A percentile compares a stretch with the other conserved stretches of the same genome.
These are phyloP conservation scores for Mayetiola destructor DNA, from an alignment of 2,888 invertebrate genomes.

Conservation along the genomic window DNA sequence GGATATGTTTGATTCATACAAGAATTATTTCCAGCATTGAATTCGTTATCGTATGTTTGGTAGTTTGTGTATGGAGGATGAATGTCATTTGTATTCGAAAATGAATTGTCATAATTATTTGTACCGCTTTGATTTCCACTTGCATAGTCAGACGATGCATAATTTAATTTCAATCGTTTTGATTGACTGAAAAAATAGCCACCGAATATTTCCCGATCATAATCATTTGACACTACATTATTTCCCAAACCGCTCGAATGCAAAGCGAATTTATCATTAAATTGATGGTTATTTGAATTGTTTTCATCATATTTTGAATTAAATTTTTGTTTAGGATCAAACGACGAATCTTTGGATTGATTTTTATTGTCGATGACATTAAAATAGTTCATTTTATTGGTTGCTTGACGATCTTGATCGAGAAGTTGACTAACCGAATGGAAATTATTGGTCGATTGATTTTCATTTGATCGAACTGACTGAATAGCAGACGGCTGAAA, in stretches of 20 bases:
- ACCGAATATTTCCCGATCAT: conserved; percentile 2
- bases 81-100: background rate
- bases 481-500: no score
- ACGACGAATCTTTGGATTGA: background rate
- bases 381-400: background rate
- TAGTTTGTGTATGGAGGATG: background rate
- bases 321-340: background rate
- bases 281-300: background rate
- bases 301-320: background rate
- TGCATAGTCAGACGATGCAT: background rate
- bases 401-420: background rate
- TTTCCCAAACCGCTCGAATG: background rate
- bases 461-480: background rate
- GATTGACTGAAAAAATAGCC: conserved; percentile 1
- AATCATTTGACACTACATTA: background rate
- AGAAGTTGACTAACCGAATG: conserved; percentile 8
- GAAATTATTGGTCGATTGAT: background rate
- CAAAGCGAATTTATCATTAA: background rate
- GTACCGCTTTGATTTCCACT: background rate
- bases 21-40: background rate
- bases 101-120: background rate
- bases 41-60: background rate
- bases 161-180: background rate
- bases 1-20: background rate
- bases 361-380: background rate